These are phyloP conservation scores for Felis catus DNA, from an alignment of 2,113 vertebrate species.

Conservation along the genomic window F.catus_Fca126_mat1.0 CM031413.1:102107501-102108000, in stretches of 20 bases:
- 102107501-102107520: not conserved
- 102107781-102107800: slow-evolving; percentile 41
- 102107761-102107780: slow-evolving; percentile 72
- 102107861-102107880: slow-evolving; percentile 9
- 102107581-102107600: not conserved
- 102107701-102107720: slow-evolving; percentile 51
- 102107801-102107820: slow-evolving; percentile 67
- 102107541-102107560: not conserved
- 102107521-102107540: not conserved
- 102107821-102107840: slow-evolving; percentile 65
- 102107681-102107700: not conserved
- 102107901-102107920: slow-evolving; percentile 46
- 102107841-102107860: slow-evolving; percentile 42
- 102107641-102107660: not conserved
- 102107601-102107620: not conserved
- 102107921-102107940: not conserved
- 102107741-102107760: slow-evolving; percentile 81
- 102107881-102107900: slow-evolving; percentile 13
- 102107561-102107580: not conserved
- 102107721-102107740: slow-evolving; percentile 83
- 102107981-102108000: slow-evolving; percentile 31
- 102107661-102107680: not conserved
- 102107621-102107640: not conserved
- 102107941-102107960: slow-evolving; percentile 48
- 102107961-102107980: not conserved